Evolutionary conservation across 2,113 vertebrate species (phyloP).

Genomic region (Gyps fulvus): DNA sequence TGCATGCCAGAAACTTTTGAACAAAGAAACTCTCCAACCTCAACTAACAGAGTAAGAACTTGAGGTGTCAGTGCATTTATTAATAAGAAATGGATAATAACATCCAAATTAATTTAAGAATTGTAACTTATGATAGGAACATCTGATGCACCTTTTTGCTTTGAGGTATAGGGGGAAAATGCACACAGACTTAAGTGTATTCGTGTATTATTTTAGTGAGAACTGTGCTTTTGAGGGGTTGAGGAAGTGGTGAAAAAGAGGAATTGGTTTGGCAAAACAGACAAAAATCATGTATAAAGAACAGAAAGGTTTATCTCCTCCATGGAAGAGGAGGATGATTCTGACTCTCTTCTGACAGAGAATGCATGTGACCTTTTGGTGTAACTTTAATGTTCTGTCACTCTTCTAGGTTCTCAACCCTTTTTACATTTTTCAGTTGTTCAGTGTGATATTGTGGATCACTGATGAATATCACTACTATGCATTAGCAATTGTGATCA

Average conservation of each 20-base stretch:
- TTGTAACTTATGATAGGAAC: neutral
- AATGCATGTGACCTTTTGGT: neutral
- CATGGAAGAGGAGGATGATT: neutral
- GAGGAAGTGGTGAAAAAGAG: neutral
- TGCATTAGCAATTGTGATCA: constrained; percentile 91
- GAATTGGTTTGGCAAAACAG: neutral
- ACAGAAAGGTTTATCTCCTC: neutral
- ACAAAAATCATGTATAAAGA: neutral
- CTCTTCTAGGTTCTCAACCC: constrained; percentile 93
- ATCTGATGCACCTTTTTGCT: neutral
- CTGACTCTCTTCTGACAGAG: neutral
- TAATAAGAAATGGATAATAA: neutral
- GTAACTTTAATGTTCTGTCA: neutral
- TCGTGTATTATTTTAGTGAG: neutral
- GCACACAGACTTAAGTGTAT: neutral
- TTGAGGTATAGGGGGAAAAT: neutral
- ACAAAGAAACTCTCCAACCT: neutral
- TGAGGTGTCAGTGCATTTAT: neutral
- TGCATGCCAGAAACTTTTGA: neutral
- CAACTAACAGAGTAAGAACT: neutral
- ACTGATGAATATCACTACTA: constrained; percentile 97
- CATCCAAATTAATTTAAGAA: neutral
- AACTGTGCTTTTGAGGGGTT: neutral
- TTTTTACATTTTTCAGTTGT: constrained; percentile 99
- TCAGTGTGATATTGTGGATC: constrained; percentile 96